A percentile compares a stretch with the other conserved stretches of the same genome.
These are phyloP conservation scores for Melopsittacus undulatus DNA, from an alignment of 2,797 vertebrate genomes.

Conservation along the genomic window DNA sequence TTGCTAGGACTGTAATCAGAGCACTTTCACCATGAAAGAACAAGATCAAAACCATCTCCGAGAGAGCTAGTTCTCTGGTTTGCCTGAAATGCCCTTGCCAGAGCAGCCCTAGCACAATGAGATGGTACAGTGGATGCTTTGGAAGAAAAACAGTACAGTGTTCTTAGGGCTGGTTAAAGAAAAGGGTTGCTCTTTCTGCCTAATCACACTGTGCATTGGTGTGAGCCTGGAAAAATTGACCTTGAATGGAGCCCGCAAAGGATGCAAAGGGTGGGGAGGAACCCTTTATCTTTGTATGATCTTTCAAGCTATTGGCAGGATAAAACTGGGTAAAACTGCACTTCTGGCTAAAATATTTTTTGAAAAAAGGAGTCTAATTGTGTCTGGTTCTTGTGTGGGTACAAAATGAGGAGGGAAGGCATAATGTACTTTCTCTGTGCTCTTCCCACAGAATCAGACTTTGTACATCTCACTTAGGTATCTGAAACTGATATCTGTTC, in stretches of 20 bases:
- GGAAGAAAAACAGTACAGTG: background rate
- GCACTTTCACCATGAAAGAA: conserved; percentile 9
- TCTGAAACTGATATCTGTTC: background rate
- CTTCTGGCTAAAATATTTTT: conserved; percentile 4
- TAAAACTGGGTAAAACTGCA: background rate
- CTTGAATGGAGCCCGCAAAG: background rate
- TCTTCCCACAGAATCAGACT: conserved; percentile 16
- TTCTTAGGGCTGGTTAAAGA: background rate
- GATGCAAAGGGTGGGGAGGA: background rate
- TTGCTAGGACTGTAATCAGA: background rate
- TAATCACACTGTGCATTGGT: background rate
- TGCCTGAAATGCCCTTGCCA: background rate
- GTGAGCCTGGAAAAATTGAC: background rate
- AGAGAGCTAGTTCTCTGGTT: background rate
- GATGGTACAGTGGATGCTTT: background rate
- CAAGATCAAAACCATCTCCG: conserved; percentile 15
- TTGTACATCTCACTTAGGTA: background rate
- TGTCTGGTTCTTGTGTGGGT: background rate
- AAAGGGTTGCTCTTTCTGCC: background rate
- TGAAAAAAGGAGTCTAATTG: background rate
- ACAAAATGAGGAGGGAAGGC: background rate
- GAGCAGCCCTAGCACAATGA: background rate
- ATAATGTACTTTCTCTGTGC: background rate
- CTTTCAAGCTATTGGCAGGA: background rate
- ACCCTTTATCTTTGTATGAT: background rate